Base-by-base conservation (phyloP, 1,140 invertebrate species). In the Diabrotica virgifera region DNA sequence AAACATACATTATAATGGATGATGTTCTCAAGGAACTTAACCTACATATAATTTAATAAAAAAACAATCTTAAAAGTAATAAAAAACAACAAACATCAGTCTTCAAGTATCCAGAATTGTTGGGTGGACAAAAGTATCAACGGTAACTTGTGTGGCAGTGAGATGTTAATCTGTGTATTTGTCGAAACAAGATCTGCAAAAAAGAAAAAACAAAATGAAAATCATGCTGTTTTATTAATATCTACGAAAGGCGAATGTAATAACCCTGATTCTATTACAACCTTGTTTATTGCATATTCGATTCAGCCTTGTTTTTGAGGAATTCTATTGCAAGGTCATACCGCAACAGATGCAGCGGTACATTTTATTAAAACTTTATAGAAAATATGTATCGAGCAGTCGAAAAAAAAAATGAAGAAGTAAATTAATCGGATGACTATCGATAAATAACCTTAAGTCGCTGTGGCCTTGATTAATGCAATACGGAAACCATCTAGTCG, bases 101-200 rank as follows among this genome's bases (percentile, higher is more conserved):
- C 75, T 76, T 76, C 68, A 71, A 70, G 68, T 70, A 72, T 74
- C 72, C 74, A 73, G 52, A 65, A 67, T 69, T 67, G 70, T 66
- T 66, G 52, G 60, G 60, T 54, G 60, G 58, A 59, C 58, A 59
- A 59, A 36, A 35, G 37, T 14, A 24, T 36, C 51, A 62, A 62
- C 74, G 75, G 75, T 76, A 76, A 76, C 75, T 76, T 70, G 67
- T 67, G 75, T 75, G 75, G 75, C 75, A 76, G 75, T 76, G 75
- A 24, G 60, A 54, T 62, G 60, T 62, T 62, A 62, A 37, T 62
- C 9, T 13, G 38, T 46, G 9, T 35, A 14, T 51, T 40, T 52
- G 13, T 36, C 12, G 37, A 37, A 62, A 36, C 60, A 55, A 54
- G n/a, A 62, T 38, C 60, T 62, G 60, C 13, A 62, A 62, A 36